Evolutionary conservation across 2,888 invertebrate genomes (phyloP).

Genomic region (Caenorhabditis sp.): DNA sequence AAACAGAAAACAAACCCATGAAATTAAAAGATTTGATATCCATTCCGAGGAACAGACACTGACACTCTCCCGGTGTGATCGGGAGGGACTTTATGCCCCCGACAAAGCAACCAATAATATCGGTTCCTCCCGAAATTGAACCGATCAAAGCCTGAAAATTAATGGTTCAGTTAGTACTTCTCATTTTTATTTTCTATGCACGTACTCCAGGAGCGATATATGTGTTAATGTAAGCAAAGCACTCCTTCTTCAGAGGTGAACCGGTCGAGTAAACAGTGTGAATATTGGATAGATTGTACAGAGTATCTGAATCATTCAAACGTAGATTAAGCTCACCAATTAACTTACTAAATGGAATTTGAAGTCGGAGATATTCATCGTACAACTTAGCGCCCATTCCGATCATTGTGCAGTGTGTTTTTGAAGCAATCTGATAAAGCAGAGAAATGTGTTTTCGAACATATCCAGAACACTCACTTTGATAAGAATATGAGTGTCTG

Average conservation of each 20-base stretch:
- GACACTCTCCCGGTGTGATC: constrained; percentile 82
- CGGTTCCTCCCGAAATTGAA: constrained; percentile 82
- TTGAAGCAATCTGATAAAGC: constrained; percentile 50
- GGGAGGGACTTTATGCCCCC: constrained; percentile 82
- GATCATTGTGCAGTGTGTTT: constrained; percentile 81
- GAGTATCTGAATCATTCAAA: constrained; percentile 76
- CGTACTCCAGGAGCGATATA: constrained; percentile 79
- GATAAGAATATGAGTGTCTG: constrained; percentile 81
- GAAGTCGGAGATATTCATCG: constrained; percentile 81
- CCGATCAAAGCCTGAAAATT: constrained; percentile 70
- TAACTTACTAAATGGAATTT: constrained; percentile 70
- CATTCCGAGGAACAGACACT: constrained; percentile 82
- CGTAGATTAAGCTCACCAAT: neutral
- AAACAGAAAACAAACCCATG: too few species aligned
- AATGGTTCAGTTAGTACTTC: neutral
- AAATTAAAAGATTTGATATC: constrained; percentile 81
- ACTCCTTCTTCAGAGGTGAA: constrained; percentile 81
- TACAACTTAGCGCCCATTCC: constrained; percentile 83
- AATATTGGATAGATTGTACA: constrained; percentile 81
- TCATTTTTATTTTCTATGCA: neutral
- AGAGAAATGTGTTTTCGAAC: neutral
- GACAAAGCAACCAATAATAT: constrained; percentile 83
- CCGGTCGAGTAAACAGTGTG: constrained; percentile 81
- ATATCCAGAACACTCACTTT: too few species aligned
- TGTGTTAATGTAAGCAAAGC: constrained; percentile 82